Conservation (phyloP, 2,888 invertebrate species). For the Polydesmus complanatus region DNA sequence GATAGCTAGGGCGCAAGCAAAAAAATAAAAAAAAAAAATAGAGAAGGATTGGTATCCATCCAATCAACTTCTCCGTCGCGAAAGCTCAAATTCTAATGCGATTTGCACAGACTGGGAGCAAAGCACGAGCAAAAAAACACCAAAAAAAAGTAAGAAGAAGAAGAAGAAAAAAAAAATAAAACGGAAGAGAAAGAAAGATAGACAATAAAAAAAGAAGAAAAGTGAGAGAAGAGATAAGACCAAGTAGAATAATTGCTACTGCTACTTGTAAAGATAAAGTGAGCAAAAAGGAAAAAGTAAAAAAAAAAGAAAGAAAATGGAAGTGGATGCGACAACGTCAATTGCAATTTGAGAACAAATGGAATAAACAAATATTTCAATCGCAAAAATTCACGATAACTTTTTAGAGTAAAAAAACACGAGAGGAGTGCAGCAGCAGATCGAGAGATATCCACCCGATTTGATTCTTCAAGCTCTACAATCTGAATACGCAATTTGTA, state of each 20-base stretch:
- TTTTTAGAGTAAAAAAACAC: too few species aligned
- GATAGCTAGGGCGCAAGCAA: neutral
- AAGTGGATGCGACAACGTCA: too few species aligned
- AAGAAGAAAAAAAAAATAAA: neutral
- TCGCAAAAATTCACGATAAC: too few species aligned
- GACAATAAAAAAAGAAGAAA: neutral
- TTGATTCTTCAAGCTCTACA: too few species aligned
- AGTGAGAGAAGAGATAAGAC: neutral
- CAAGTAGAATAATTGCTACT: neutral
- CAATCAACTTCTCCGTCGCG: neutral
- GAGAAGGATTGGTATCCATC: neutral
- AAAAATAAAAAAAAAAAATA: neutral
- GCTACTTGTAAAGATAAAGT: too few species aligned
- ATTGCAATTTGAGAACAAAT: too few species aligned
- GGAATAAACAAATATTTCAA: too few species aligned
- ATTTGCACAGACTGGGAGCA: neutral
- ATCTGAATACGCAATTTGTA: too few species aligned
- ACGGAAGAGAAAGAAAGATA: neutral
- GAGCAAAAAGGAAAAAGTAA: too few species aligned
- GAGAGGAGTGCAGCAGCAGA: too few species aligned
- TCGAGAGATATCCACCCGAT: too few species aligned
- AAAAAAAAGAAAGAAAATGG: too few species aligned
- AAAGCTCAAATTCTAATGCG: neutral
- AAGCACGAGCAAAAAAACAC: neutral
- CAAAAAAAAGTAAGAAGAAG: neutral